Conservation (phyloP, 2,888 invertebrate genomes). For the Dolomedes plantarius region DNA sequence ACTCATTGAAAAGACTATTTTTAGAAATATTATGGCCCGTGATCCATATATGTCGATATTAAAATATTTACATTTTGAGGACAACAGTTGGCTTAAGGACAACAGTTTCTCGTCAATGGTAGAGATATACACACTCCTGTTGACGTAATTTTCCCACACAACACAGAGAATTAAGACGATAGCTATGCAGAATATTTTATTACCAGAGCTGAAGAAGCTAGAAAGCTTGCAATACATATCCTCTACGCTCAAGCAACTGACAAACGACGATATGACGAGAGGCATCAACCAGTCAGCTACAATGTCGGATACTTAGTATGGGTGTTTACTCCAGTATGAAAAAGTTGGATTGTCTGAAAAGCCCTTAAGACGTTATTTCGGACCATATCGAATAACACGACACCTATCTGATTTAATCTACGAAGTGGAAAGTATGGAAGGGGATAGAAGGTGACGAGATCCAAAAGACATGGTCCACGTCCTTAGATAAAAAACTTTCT, state of each 20-base stretch:
- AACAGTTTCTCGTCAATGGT: too few species aligned
- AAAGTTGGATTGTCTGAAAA: neutral
- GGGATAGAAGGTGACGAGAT: neutral
- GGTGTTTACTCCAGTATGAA: neutral
- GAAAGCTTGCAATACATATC: neutral
- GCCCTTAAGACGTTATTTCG: neutral
- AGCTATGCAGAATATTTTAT: neutral
- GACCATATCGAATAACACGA: neutral
- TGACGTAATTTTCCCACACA: too few species aligned
- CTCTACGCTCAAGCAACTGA: neutral
- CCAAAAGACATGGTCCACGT: neutral
- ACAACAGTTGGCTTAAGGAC: too few species aligned
- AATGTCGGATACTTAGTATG: neutral
- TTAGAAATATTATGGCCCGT: too few species aligned
- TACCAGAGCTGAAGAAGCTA: neutral
- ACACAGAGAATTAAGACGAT: too few species aligned
- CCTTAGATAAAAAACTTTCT: neutral
- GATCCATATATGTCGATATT: too few species aligned
- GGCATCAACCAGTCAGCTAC: neutral
- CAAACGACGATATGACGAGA: neutral
- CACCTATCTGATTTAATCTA: neutral
- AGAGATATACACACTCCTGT: too few species aligned
- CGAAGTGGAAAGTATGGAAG: neutral
- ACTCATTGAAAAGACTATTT: too few species aligned
- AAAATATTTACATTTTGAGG: too few species aligned